phyloP scores from a whole-genome alignment of 2,888 invertebrate genomes.

The Coronaproctus castanopsis region DNA sequence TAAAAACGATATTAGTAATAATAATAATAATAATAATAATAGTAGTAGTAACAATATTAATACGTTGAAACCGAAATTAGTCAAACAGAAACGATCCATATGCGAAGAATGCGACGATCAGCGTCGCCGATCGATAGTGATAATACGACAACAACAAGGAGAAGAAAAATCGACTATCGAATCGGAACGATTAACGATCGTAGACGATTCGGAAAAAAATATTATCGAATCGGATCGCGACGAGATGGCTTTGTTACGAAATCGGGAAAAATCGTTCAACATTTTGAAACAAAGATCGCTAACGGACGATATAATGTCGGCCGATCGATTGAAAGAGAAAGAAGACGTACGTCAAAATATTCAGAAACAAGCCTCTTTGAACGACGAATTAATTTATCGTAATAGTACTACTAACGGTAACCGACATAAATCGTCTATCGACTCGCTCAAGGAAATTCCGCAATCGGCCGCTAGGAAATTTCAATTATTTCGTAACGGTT shows the following conservation, averaged over 20 bases:
- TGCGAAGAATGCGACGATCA: constrained; percentile 41
- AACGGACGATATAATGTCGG: constrained; percentile 74
- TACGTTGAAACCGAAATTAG: constrained; percentile 41
- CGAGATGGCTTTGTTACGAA: constrained; percentile 13
- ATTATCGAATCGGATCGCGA: constrained; percentile 39
- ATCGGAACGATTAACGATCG: too few relatives aligned
- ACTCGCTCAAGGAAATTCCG: constrained; percentile 49
- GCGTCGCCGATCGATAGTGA: constrained; percentile 16
- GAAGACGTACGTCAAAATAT: constrained; percentile 62
- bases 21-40: too few relatives aligned
- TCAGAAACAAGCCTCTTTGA: constrained; percentile 71
- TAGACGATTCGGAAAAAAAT: constrained; percentile 40
- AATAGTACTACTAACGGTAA: too few relatives aligned
- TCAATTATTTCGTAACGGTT: constrained; percentile 54
- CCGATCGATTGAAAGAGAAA: constrained; percentile 63
- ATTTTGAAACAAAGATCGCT: constrained; percentile 66
- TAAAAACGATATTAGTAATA: too few relatives aligned
- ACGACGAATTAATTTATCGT: constrained; percentile 55
- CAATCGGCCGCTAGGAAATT: constrained; percentile 51
- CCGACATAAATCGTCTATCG: constrained; percentile 28
- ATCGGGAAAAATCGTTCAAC: constrained; percentile 9
- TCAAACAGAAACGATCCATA: constrained; percentile 70
- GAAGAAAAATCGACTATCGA: constrained; percentile 27
- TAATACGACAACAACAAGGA: background rate
- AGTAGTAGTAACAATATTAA: constrained; percentile 9